These are phyloP conservation scores for Tauraco erythrolophus DNA, from an alignment of 2,113 vertebrate genomes.

Conservation along the genomic window DNA sequence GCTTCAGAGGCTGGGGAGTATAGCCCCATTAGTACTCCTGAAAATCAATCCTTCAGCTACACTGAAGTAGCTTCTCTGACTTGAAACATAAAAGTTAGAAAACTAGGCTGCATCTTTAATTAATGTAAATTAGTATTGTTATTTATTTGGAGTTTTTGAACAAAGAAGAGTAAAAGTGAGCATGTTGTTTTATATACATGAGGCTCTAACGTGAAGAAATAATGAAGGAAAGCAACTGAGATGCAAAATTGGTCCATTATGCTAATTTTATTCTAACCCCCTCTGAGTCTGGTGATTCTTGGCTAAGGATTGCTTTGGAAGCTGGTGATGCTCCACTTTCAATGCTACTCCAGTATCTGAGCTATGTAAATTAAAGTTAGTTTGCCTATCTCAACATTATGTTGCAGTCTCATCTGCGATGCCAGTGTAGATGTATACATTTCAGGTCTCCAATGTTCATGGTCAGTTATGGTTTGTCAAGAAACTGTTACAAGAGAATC, in stretches of 20 bases:
- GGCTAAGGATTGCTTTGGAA: not conserved
- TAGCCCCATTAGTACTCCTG: not conserved
- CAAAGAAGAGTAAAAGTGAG: not conserved
- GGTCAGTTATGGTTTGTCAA: conserved; percentile 15
- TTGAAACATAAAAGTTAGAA: not conserved
- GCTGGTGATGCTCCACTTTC: not conserved
- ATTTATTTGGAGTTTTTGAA: not conserved
- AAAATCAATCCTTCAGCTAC: not conserved
- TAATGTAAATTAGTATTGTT: not conserved
- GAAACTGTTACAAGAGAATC: not conserved
- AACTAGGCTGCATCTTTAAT: not conserved
- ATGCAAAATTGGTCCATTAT: not conserved
- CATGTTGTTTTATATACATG: not conserved
- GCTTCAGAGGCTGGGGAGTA: not conserved
- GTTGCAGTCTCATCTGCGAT: not conserved
- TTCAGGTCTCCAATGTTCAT: not conserved
- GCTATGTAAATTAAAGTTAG: not conserved
- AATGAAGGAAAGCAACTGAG: not conserved
- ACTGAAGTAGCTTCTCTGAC: not conserved
- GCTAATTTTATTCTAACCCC: not conserved
- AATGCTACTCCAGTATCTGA: not conserved
- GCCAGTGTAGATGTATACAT: not conserved
- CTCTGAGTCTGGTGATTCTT: not conserved
- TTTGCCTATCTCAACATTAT: not conserved
- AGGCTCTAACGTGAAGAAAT: not conserved